These are phyloP conservation scores for Pygocentrus nattereri DNA, from an alignment of 2,797 vertebrate genomes.

Conservation along the genomic window DNA sequence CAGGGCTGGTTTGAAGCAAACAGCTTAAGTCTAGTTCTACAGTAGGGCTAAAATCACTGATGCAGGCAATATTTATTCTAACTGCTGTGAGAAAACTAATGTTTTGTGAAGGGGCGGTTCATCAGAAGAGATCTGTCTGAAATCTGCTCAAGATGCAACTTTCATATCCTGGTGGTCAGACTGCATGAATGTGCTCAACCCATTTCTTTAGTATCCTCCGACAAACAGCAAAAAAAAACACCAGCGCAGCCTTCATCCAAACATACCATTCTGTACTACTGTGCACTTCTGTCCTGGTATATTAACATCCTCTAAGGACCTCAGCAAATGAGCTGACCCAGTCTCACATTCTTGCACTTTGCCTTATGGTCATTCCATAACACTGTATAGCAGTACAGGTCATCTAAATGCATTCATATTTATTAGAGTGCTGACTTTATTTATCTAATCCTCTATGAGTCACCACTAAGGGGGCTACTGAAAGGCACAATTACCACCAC, in stretches of 20 bases:
- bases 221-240: neutral
- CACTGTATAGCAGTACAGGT: neutral
- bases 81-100: neutral
- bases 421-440: conserved; percentile 12
- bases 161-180: neutral
- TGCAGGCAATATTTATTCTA: neutral
- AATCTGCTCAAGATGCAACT: neutral
- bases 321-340: neutral
- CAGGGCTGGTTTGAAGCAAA: neutral
- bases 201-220: neutral
- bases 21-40: neutral
- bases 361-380: conserved; percentile 7
- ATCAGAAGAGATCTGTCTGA: neutral
- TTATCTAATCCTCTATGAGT: conserved; percentile 23
- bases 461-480: conserved; percentile 11
- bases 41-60: neutral
- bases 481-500: conserved; percentile 38
- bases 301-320: neutral
- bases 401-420: neutral
- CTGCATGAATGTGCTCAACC: neutral
- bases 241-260: neutral
- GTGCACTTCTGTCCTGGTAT: neutral
- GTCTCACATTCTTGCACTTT: neutral
- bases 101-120: neutral
- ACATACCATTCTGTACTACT: neutral